A percentile compares a stretch with the other conserved stretches of the same genome.
phyloP scores from a whole-genome alignment of 2,888 invertebrate species.

The Scaptomyza tumidula region DNA sequence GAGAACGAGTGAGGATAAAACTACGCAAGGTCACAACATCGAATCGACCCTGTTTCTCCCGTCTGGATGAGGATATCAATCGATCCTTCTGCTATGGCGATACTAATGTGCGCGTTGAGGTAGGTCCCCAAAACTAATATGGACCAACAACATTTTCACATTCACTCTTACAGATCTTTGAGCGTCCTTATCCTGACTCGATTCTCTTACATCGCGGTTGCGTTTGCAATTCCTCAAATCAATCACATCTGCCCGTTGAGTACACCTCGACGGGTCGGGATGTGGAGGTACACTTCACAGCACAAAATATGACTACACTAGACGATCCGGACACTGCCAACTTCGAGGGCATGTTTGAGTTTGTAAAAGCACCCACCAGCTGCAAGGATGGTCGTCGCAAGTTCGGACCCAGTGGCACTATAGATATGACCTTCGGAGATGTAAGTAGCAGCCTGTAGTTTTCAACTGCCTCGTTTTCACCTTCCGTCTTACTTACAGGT shows the following conservation, averaged over 20 bases:
- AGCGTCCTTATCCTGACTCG: conserved; percentile 90
- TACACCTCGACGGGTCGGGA: conserved; percentile 91
- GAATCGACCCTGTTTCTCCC: conserved; percentile 85
- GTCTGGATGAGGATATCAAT: conserved; percentile 87
- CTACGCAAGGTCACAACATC: conserved; percentile 90
- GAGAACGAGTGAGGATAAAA: conserved; percentile 91
- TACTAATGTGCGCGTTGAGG: conserved; percentile 88
- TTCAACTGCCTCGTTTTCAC: accelerated
- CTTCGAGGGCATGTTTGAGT: conserved; percentile 94
- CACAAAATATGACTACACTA: conserved; percentile 92
- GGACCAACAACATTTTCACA: background rate
- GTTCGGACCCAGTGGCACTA: conserved; percentile 91
- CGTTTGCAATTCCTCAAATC: conserved; percentile 88
- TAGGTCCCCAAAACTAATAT: conserved; percentile 25
- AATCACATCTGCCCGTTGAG: conserved; percentile 88
- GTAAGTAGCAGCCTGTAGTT: conserved; percentile 63
- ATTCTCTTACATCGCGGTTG: conserved; percentile 91
- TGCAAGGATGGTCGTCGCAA: conserved; percentile 90
- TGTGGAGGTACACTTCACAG: conserved; percentile 92
- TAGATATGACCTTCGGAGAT: conserved; percentile 86
- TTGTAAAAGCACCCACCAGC: conserved; percentile 89
- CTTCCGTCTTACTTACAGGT: conserved; percentile 85
- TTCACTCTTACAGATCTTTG: conserved; percentile 86
- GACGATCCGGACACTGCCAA: conserved; percentile 94
- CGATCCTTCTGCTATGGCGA: conserved; percentile 90